Evolutionary conservation across 2,797 vertebrate species (phyloP), one percentile per base, ranked within the genome.

Genomic region (Gobionotothen gibberifrons): DNA sequence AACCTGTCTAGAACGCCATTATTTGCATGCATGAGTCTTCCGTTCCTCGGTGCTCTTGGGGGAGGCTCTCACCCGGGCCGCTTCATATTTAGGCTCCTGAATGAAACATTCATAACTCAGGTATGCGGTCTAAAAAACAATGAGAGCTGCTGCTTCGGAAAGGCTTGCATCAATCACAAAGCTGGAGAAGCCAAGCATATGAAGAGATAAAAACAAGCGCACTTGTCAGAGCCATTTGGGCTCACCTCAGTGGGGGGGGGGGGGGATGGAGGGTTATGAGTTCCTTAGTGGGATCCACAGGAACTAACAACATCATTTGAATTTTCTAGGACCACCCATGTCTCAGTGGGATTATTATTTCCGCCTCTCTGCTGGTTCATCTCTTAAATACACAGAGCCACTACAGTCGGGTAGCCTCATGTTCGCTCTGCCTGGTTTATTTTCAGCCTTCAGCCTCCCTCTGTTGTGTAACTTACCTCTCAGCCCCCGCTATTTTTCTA

Each of bases 51-150:
- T 43, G 65, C 73, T 86, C 78, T 46, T 48, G 46, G 69, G 69
- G 68, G 76, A 83, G 74, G 71, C 78, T 85, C 74, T 90, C 73
- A 65, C 76, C 43, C 69, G 13, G 13, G 68, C 73, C 85, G 70
- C 81, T 88, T 90, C 88, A 87, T 88, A 90, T 90, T 90, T 90
- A 90, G 80, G 83, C 82, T 80, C 66, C 71, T 74, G 77, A 85
- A 93, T 93, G 86, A 93, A 93, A 93, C 90, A 93, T 94, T 94
- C 91, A 93, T 91, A 91, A 88, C 89, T 81, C 88, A 85, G 84
- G 87, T 92, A 93, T 92, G 90, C 86, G 88, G 93, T 90, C 89
- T 90, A 87, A 82, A 88, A 89, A 91, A 93, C 92, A 92, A 91
- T 84, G 85, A 91, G 86, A 59, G 82, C 81, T 73, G 65, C 82